Conservation (phyloP, 2,888 invertebrate genomes). For the Teleiodes luculella region DNA sequence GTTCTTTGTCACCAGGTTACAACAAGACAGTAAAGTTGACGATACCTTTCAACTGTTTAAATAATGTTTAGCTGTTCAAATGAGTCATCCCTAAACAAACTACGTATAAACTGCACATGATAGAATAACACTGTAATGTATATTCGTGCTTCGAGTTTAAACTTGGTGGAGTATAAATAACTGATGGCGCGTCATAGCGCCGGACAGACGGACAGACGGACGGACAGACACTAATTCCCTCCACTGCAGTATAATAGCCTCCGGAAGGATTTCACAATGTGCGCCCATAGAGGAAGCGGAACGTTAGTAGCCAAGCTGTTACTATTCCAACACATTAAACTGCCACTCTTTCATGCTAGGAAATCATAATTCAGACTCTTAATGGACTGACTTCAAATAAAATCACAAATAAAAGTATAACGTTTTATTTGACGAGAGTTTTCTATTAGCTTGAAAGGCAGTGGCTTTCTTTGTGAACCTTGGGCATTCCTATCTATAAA, state of each 20-base stretch:
- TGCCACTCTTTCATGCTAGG: conserved; percentile 9
- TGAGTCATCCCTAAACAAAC: background rate
- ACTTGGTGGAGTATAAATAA: conserved; percentile 22
- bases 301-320: conserved; percentile 23
- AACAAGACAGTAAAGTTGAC: background rate
- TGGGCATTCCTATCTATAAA: background rate
- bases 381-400: background rate
- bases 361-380: conserved; percentile 23
- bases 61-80: background rate
- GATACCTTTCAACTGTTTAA: background rate
- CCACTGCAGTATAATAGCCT: conserved; percentile 38
- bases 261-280: conserved; percentile 45
- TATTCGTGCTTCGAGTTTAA: conserved; percentile 5
- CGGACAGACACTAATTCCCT: conserved; percentile 27
- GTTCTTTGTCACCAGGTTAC: background rate
- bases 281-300: conserved; percentile 33
- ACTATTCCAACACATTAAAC: conserved; percentile 2
- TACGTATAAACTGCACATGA: conserved; percentile 3
- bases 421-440: background rate
- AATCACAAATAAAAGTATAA: background rate
- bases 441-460: background rate
- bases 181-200: conserved; percentile 16
- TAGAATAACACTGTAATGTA: conserved; percentile 9
- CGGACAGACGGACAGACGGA: conserved; percentile 24
- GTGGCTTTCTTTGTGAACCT: background rate